A percentile compares a stretch with the other conserved stretches of the same genome.
Evolutionary conservation across 2,888 invertebrate species (phyloP).

Genomic region (Notocelia uddmanniana): DNA sequence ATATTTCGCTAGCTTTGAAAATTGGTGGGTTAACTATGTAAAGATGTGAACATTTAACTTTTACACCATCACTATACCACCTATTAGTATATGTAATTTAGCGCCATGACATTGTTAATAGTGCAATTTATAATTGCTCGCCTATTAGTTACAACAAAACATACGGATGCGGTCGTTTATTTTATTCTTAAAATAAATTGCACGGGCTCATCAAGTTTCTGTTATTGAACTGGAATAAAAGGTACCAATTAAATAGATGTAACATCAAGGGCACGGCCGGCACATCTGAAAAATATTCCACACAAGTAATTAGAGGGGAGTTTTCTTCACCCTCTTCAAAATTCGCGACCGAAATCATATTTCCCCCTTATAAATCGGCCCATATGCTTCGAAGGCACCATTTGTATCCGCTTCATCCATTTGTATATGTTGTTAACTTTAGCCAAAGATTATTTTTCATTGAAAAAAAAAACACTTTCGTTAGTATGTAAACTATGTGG

Average conservation of each 20-base stretch:
- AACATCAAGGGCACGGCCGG: not conserved
- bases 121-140: too few species aligned
- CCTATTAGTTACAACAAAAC: too few species aligned
- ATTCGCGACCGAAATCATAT: constrained; percentile 17
- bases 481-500: not conserved
- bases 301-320: constrained; percentile 20
- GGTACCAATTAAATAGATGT: not conserved
- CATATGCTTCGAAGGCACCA: constrained; percentile 17
- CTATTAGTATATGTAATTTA: too few species aligned
- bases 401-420: constrained; percentile 21
- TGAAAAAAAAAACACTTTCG: constrained; percentile 1
- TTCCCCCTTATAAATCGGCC: constrained; percentile 27
- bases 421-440: constrained; percentile 17
- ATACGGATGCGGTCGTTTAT: too few species aligned
- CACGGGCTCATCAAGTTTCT: not conserved
- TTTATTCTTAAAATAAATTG: not conserved
- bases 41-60: too few species aligned
- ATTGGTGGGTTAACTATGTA: too few species aligned
- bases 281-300: constrained; percentile 4
- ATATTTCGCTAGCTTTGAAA: not conserved
- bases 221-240: not conserved
- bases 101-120: too few species aligned
- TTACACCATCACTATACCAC: too few species aligned
- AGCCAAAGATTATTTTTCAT: constrained; percentile 12
- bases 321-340: constrained; percentile 34